Percentiles rank a stretch among this genome's conserved stretches.
Conservation (phyloP, 2,113 vertebrate species). For the Chloebia gouldiae region DNA sequence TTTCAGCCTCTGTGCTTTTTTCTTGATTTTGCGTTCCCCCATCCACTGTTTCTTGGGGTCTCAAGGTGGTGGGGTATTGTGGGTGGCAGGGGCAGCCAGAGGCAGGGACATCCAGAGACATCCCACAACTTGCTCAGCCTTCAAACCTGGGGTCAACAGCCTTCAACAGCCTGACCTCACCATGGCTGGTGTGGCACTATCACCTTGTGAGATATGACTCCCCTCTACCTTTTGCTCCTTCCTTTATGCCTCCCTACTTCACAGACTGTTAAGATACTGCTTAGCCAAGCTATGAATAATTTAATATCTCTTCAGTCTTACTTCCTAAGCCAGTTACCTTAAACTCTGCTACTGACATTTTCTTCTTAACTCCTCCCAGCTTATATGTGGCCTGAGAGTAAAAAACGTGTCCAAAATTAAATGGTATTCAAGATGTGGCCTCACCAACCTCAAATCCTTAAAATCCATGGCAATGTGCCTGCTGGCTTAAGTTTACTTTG, state of each 20-base stretch:
- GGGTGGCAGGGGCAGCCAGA: neutral
- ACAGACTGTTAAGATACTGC: neutral
- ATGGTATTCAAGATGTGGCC: neutral
- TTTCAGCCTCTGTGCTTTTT: neutral
- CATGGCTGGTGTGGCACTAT: neutral
- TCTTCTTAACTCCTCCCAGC: neutral
- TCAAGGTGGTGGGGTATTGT: accelerated
- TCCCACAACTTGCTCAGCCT: neutral
- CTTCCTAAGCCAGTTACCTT: neutral
- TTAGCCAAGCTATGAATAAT: neutral
- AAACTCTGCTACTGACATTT: neutral
- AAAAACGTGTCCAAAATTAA: neutral
- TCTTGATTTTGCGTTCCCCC: neutral
- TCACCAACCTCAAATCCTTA: neutral
- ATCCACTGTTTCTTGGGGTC: neutral
- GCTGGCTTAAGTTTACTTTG: neutral
- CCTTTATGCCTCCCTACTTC: neutral
- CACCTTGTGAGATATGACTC: neutral
- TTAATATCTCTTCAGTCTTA: neutral
- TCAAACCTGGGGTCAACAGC: neutral
- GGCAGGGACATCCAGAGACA: neutral
- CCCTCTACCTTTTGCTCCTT: neutral
- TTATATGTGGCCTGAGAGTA: neutral
- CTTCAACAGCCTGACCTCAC: neutral
- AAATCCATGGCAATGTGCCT: neutral